Conservation (phyloP, 2,797 vertebrate genomes). For the Otolemur crassicaudatus region DNA sequence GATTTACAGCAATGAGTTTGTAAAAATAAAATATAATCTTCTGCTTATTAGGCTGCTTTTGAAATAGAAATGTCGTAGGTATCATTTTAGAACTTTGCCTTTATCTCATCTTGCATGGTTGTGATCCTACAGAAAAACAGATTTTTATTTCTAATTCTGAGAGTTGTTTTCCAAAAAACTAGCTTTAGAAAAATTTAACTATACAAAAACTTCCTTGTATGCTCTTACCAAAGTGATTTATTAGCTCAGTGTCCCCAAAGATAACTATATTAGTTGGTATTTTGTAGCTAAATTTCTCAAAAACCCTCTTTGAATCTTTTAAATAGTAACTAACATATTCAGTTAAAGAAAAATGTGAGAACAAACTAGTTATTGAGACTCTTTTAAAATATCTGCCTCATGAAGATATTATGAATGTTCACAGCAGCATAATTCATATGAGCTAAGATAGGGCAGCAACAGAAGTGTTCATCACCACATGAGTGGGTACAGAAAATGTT, state of each 20-base stretch:
- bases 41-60: not conserved
- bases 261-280: slow-evolving; percentile 39
- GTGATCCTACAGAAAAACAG: not conserved
- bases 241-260: not conserved
- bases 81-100: not conserved
- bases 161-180: not conserved
- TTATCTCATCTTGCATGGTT: not conserved
- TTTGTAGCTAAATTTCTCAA: slow-evolving; percentile 4
- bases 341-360: not conserved
- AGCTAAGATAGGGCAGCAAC: not conserved
- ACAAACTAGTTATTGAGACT: not conserved
- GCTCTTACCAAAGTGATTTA: not conserved
- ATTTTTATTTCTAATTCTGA: not conserved
- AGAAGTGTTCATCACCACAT: not conserved
- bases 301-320: not conserved
- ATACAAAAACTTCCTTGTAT: not conserved
- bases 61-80: not conserved
- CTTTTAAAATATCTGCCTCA: slow-evolving; percentile 28
- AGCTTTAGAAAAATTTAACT: not conserved
- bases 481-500: not conserved
- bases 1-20: slow-evolving; percentile 44
- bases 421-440: not conserved
- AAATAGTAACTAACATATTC: slow-evolving; percentile 29
- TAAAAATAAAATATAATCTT: slow-evolving; percentile 53
- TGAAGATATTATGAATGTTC: not conserved